Conservation (phyloP, 1,140 invertebrate species). For the Drosophila bocki region DNA sequence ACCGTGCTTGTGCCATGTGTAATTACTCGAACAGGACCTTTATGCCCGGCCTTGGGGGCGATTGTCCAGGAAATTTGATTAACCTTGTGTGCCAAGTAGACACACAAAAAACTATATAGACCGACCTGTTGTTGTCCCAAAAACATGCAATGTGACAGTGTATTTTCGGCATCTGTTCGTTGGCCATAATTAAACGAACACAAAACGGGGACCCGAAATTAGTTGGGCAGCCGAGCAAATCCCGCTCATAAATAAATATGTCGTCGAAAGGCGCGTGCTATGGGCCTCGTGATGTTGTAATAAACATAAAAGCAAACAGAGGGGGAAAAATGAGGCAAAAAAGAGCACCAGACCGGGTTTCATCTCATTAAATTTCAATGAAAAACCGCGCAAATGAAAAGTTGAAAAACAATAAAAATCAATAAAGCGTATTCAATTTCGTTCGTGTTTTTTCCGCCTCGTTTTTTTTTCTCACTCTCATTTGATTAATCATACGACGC, state of each 20-base stretch:
- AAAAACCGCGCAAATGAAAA: constrained; percentile 32
- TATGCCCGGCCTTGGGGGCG: constrained; percentile 14
- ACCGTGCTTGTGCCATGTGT: background rate
- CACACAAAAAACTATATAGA: background rate
- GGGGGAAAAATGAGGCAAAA: constrained; percentile 32
- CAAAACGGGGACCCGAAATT: constrained; percentile 22
- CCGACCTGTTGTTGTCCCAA: constrained; percentile 4
- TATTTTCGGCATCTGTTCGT: constrained; percentile 35
- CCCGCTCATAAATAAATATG: constrained; percentile 24
- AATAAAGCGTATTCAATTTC: constrained; percentile 58
- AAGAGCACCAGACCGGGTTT: background rate
- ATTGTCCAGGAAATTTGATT: constrained; percentile 46
- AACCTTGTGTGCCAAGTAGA: constrained; percentile 12
- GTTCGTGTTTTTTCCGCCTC: background rate
- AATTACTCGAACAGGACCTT: constrained; percentile 45
- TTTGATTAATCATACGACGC: constrained; percentile 68
- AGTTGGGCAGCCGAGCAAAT: constrained; percentile 20
- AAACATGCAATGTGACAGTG: constrained; percentile 35
- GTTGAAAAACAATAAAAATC: constrained; percentile 48
- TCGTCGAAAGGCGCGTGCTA: constrained; percentile 27
- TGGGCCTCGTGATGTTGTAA: constrained; percentile 44
- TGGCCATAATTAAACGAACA: constrained; percentile 30
- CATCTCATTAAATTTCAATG: constrained; percentile 51
- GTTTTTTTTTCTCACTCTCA: background rate
- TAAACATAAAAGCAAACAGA: constrained; percentile 48